Percentiles rank a stretch among this genome's conserved stretches.
Evolutionary conservation across 2,888 invertebrate species (phyloP).

Genomic region (Archaeoteleia sp.): DNA sequence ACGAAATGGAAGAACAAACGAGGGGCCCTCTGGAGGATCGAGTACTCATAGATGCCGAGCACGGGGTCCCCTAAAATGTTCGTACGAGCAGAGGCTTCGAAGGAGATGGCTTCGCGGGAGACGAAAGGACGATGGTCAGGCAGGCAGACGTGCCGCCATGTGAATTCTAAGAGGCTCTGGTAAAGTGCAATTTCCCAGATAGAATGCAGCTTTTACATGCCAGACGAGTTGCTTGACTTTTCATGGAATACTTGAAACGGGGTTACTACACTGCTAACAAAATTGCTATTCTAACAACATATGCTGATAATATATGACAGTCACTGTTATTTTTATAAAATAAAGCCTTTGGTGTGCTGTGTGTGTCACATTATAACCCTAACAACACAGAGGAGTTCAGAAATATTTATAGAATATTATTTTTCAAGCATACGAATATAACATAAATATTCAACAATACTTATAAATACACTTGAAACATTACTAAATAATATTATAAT

Average conservation of each 20-base stretch:
- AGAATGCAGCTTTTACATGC: constrained; percentile 53
- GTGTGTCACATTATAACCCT: no score
- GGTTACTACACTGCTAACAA: constrained; percentile 16
- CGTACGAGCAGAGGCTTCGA: constrained; percentile 46
- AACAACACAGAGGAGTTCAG: no score
- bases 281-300: constrained; percentile 35
- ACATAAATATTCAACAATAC: no score
- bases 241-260: constrained; percentile 47
- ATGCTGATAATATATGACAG: constrained; percentile 26
- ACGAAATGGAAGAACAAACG: constrained; percentile 29
- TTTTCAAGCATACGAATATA: no score
- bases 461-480: no score
- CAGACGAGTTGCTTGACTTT: constrained; percentile 51
- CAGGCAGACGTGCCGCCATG: constrained; percentile 56
- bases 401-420: no score
- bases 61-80: constrained; percentile 68
- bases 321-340: constrained; percentile 4
- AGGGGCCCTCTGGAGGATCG: constrained; percentile 48
- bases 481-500: no score
- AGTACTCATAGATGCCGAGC: constrained; percentile 66
- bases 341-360: constrained; percentile 10
- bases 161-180: constrained; percentile 70
- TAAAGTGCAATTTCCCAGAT: constrained; percentile 57
- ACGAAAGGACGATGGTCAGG: constrained; percentile 50
- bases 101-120: constrained; percentile 42